A percentile compares a stretch with the other conserved stretches of the same genome.
Evolutionary conservation across 2,888 invertebrate species (phyloP).

Genomic region (Parnassius apollo): DNA sequence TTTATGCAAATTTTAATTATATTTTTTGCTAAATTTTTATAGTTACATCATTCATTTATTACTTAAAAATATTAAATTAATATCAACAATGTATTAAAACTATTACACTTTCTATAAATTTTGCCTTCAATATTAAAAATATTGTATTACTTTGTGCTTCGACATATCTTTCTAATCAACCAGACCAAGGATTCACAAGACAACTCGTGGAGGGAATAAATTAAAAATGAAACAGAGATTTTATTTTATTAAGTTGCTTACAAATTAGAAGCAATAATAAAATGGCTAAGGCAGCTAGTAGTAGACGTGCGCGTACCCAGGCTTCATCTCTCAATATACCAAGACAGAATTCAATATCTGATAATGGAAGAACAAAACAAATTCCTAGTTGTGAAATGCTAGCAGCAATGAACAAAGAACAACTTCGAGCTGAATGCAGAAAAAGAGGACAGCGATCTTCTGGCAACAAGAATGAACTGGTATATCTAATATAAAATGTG

Average conservation of each 20-base stretch:
- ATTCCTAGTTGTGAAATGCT: conserved; percentile 75
- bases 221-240: conserved; percentile 26
- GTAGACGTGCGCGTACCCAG: conserved; percentile 71
- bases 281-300: conserved; percentile 60
- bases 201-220: conserved; percentile 15
- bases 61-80: too few relatives aligned
- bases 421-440: conserved; percentile 84
- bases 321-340: conserved; percentile 64
- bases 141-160: conserved; percentile 25
- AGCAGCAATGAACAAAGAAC: conserved; percentile 84
- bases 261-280: conserved; percentile 36
- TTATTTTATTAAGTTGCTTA: conserved; percentile 31
- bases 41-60: too few relatives aligned
- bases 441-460: conserved; percentile 85
- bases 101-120: too few relatives aligned
- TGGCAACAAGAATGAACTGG: conserved; percentile 87
- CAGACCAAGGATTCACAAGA: conserved; percentile 20
- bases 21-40: too few relatives aligned
- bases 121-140: neutral
- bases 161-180: conserved; percentile 20
- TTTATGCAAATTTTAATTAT: too few relatives aligned
- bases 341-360: conserved; percentile 68
- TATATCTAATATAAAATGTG: conserved; percentile 60
- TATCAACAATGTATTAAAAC: too few relatives aligned
- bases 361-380: conserved; percentile 68